A percentile compares a stretch with the other conserved stretches of the same genome.
Conservation (phyloP, 1,140 invertebrate species). For the Calephelis virginiensis region DNA sequence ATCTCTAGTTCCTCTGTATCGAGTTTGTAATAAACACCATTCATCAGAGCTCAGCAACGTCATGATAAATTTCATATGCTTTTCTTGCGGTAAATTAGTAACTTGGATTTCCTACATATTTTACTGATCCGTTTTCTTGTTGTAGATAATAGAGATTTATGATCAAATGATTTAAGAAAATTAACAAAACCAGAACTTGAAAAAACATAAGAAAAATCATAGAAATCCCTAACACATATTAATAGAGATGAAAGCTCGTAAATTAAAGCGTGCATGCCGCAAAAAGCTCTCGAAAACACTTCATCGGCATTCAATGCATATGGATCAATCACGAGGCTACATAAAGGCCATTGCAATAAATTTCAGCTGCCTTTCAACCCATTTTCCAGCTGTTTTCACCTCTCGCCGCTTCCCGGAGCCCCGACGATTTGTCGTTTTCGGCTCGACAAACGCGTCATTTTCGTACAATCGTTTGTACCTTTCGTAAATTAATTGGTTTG, state of each 20-base stretch:
- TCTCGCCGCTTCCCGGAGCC: conserved; percentile 30
- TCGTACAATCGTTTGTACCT: conserved; percentile 21
- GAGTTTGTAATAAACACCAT: no score
- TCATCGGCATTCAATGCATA: conserved; percentile 36
- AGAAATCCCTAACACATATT: conserved; percentile 6
- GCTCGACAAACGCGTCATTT: conserved; percentile 22
- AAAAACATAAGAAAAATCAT: no score
- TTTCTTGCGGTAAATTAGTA: no score
- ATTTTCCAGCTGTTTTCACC: conserved; percentile 58
- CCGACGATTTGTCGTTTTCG: conserved; percentile 41
- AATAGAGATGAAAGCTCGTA: conserved; percentile 17
- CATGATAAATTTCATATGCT: no score
- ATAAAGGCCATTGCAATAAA: conserved; percentile 50
- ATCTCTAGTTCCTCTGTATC: no score
- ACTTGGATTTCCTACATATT: no score
- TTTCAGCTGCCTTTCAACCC: conserved; percentile 40
- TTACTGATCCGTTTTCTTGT: no score
- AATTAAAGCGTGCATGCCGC: conserved; percentile 19
- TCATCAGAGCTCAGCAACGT: no score
- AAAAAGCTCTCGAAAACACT: conserved; percentile 29
- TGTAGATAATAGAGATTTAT: no score
- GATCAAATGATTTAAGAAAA: no score
- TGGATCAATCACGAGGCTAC: conserved; percentile 46
- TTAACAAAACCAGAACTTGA: no score
- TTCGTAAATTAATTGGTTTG: conserved; percentile 18